Percentiles rank a stretch among this genome's conserved stretches.
phyloP scores from a whole-genome alignment of 2,888 invertebrate genomes.

The Ophioninae sp. region DNA sequence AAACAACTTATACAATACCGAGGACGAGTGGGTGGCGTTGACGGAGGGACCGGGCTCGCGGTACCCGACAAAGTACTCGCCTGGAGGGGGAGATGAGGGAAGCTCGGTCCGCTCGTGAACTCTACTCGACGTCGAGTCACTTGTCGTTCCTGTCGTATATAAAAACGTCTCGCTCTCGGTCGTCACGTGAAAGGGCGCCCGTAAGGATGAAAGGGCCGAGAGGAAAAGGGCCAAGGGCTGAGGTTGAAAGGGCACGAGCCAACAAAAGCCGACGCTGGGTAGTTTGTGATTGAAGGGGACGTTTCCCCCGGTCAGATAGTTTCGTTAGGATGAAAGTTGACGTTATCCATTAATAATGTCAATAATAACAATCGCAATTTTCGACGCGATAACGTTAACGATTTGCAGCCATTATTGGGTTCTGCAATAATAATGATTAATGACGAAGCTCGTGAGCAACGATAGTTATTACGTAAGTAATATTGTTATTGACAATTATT shows the following conservation, averaged over 20 bases:
- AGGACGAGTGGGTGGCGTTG: slow-evolving; percentile 53
- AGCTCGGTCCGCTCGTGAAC: slow-evolving; percentile 37
- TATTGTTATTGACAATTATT: too few relatives aligned
- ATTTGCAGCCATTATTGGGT: too few relatives aligned
- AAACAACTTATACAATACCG: slow-evolving; percentile 61
- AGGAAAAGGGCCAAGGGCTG: not conserved
- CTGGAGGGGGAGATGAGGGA: slow-evolving; percentile 31
- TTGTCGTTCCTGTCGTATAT: slow-evolving; percentile 22
- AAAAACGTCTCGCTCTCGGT: slow-evolving; percentile 10
- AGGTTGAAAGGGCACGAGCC: not conserved
- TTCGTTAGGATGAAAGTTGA: not conserved
- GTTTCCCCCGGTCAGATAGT: slow-evolving; percentile 18
- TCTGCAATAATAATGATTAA: too few relatives aligned
- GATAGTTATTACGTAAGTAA: too few relatives aligned
- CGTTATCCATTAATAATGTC: not conserved
- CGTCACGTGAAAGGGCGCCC: not conserved
- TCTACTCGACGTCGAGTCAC: slow-evolving; percentile 33
- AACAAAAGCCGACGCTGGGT: not conserved
- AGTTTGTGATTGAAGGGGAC: slow-evolving; percentile 33
- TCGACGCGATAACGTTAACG: too few relatives aligned
- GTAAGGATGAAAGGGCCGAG: too few relatives aligned
- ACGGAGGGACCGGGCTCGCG: slow-evolving; percentile 6
- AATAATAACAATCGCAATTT: too few relatives aligned
- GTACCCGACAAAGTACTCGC: slow-evolving; percentile 18
- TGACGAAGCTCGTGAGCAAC: too few relatives aligned